Evolutionary conservation across 2,113 vertebrate genomes (phyloP), one percentile per base, ranked within the genome.

Genomic region (Dipodomys spectabilis): DNA sequence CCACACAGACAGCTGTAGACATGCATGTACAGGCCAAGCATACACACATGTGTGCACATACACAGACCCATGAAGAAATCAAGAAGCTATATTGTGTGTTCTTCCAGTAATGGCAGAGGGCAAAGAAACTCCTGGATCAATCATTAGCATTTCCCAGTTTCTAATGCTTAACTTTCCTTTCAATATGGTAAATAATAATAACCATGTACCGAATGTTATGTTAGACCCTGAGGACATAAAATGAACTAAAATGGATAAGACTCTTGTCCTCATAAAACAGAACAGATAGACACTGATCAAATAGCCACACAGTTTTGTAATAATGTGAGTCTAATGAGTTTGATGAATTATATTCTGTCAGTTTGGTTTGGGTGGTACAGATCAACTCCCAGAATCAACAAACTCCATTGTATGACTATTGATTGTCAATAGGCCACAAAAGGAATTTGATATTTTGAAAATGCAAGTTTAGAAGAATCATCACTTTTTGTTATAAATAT

Each of bases 101-200:
- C n/a, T 32, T 85, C 86, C 67, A 62, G 44, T 44, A 94, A 68
- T 0, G 77, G 65, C 44, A 96, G 57, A 96, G 5, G 13, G 32
- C 23, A 39, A 32, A 88, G 82, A 93, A 53, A 71, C 32, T 57
- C 45, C n/a, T 79, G 85, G 67, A 87, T 64, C 82, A 57, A 89
- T 81, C 27, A 60, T 72, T 92, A 96, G 93, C 88, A 85, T 93
- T 78, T 88, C n/a, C 67, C 35, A 72, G 69, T 45, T 77, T 84
- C 80, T 68, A n/a, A 44, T 13, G 39, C 44, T 81, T 81, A 86
- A 88, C 57, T 88, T 94, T 91, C 53, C 53, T 86, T 88, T 96
- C 30, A 84, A 28, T 62, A 71, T 90, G 84, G 74, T 87, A 97
- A 98, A 96, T 69, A 79, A 81, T 25, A 92, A 83, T 74, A 49